These are phyloP conservation scores for Euwallacea similis DNA, from an alignment of 1,140 invertebrate species.

Conservation along the genomic window DNA sequence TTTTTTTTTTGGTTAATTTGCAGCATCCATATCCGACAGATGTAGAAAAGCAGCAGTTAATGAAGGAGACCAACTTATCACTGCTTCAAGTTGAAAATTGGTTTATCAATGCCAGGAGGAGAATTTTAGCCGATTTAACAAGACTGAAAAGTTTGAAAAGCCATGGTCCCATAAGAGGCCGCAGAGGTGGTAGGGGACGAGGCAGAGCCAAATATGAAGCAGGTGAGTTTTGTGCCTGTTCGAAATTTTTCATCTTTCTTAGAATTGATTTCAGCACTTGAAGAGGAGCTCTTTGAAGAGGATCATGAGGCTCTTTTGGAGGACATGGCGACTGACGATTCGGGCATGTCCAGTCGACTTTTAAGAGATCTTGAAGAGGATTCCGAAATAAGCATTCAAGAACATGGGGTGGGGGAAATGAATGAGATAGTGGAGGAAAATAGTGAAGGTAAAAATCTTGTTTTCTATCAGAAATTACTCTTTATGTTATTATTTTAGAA, in stretches of 20 bases:
- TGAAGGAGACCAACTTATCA: conserved; percentile 45
- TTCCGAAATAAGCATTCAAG: conserved; percentile 6
- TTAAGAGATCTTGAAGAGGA: conserved; percentile 7
- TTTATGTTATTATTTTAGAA: too few relatives aligned
- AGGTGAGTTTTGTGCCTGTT: neutral
- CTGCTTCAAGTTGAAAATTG: conserved; percentile 45
- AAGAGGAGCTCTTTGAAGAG: conserved; percentile 15
- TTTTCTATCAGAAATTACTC: too few relatives aligned
- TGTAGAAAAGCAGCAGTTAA: conserved; percentile 43
- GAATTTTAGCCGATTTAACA: conserved; percentile 41
- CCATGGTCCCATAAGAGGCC: neutral
- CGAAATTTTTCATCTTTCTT: neutral
- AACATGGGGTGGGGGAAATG: neutral
- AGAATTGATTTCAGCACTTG: neutral
- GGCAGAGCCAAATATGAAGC: neutral
- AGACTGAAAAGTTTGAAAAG: conserved; percentile 34
- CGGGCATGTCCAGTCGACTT: neutral
- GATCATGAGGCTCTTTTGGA: conserved; percentile 10
- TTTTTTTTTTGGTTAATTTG: neutral
- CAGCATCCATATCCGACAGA: conserved; percentile 46
- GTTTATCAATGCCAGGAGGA: conserved; percentile 45
- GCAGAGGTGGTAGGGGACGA: neutral
- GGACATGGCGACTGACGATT: neutral
- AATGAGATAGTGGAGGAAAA: neutral
- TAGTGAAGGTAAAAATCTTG: neutral